Percentiles rank a stretch among this genome's conserved stretches.
These are phyloP conservation scores for Scrobipalpa costella DNA, from an alignment of 2,888 invertebrate genomes.

Conservation along the genomic window DNA sequence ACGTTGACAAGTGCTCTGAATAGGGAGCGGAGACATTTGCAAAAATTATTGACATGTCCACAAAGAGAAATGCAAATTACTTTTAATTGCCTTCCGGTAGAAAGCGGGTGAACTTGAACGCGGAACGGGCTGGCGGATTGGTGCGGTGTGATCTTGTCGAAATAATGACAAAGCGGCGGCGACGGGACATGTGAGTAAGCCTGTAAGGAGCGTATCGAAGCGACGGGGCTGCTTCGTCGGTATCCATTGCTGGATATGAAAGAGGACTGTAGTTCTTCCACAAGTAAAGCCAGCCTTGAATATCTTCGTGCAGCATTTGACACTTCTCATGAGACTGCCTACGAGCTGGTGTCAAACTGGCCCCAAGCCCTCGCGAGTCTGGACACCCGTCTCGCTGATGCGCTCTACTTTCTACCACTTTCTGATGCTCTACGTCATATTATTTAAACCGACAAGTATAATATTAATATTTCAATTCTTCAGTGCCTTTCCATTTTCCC, in stretches of 20 bases:
- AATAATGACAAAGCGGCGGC: slow-evolving; percentile 59
- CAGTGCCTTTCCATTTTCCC: not conserved
- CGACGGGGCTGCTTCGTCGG: not conserved
- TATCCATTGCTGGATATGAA: not conserved
- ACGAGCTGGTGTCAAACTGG: slow-evolving; percentile 7
- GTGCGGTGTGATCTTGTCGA: slow-evolving; percentile 63
- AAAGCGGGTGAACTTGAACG: slow-evolving; percentile 75
- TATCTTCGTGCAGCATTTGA: not conserved
- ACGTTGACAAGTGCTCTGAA: slow-evolving; percentile 11
- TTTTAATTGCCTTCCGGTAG: slow-evolving; percentile 79
- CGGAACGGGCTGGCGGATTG: slow-evolving; percentile 55
- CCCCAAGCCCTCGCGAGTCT: not conserved
- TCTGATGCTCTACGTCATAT: not conserved
- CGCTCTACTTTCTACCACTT: slow-evolving; percentile 15
- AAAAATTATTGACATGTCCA: slow-evolving; percentile 53
- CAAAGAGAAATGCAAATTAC: slow-evolving; percentile 76
- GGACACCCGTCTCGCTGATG: slow-evolving; percentile 21
- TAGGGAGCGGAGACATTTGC: slow-evolving; percentile 17
- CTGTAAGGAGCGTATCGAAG: slow-evolving; percentile 2
- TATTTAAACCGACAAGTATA: not conserved
- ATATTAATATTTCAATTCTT: not conserved
- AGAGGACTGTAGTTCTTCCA: not conserved
- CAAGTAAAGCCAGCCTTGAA: not conserved
- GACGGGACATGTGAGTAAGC: not conserved
- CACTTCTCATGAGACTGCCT: not conserved